Evolutionary conservation across 23 tunicate species (phyloP).

Genomic region (Styela clava): DNA sequence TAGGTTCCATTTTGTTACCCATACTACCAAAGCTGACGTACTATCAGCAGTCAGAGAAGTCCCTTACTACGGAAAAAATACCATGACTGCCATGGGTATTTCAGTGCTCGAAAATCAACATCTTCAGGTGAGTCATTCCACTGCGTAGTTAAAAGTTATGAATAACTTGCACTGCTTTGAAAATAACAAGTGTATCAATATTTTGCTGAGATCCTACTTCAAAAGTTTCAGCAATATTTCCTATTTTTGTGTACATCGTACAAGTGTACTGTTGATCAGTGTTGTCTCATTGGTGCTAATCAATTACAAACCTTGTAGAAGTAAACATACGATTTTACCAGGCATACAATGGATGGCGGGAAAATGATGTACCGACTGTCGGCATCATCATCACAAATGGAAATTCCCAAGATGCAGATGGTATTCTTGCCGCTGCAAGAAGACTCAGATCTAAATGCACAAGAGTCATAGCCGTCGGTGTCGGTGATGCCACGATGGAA

Average conservation of each 20-base stretch:
- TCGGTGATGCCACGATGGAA: constrained; percentile 40
- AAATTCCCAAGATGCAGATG: constrained; percentile 39
- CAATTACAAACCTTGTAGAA: too few species aligned
- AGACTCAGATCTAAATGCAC: constrained; percentile 44
- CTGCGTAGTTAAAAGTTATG: neutral
- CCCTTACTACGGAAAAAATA: constrained; percentile 88
- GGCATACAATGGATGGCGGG: constrained; percentile 87
- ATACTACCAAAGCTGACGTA: constrained; percentile 33
- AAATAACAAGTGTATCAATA: neutral
- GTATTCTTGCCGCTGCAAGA: constrained; percentile 30
- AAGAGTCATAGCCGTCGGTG: constrained; percentile 84
- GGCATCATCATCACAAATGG: constrained; percentile 76
- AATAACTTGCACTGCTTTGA: neutral
- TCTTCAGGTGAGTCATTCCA: constrained; percentile 34
- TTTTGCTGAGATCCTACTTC: too few species aligned
- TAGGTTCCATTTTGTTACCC: constrained; percentile 41
- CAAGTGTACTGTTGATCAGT: too few species aligned
- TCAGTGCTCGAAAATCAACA: constrained; percentile 45
- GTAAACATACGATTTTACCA: too few species aligned
- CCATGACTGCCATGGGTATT: constrained; percentile 59
- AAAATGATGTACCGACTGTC: constrained; percentile 43
- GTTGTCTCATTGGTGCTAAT: too few species aligned
- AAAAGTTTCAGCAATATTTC: too few species aligned
- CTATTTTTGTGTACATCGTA: too few species aligned
- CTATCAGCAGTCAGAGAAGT: constrained; percentile 40